Percentiles rank a stretch among this genome's conserved stretches.
These are phyloP conservation scores for Dryoscopus gambensis DNA, from an alignment of 2,113 vertebrate species.

Conservation along the genomic window DNA sequence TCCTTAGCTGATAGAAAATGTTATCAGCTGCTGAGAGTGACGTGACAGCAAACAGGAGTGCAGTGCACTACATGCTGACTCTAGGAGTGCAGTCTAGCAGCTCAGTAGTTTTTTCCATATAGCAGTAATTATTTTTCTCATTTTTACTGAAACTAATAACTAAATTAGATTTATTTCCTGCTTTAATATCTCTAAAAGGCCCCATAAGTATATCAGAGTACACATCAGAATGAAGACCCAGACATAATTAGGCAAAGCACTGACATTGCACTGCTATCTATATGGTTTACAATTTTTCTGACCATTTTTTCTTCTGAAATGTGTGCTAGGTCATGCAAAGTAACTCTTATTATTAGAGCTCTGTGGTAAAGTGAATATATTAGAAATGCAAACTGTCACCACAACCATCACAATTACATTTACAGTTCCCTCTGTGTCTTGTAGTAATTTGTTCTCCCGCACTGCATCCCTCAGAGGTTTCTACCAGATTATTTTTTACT, in stretches of 20 bases:
- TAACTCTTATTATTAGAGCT: neutral
- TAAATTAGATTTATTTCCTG: conserved; percentile 7
- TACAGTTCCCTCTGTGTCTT: conserved; percentile 51
- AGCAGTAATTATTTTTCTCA: neutral
- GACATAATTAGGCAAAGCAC: neutral
- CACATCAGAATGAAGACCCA: neutral
- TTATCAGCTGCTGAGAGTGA: neutral
- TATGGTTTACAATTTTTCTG: neutral
- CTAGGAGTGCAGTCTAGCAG: neutral
- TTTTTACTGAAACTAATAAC: neutral
- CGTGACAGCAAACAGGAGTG: neutral
- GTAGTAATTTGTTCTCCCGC: conserved; percentile 42
- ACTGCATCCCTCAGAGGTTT: conserved; percentile 30
- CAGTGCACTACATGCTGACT: neutral
- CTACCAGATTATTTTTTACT: conserved; percentile 54
- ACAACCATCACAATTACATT: conserved; percentile 54
- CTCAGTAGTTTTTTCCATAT: neutral
- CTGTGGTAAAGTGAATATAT: neutral
- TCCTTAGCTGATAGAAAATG: neutral
- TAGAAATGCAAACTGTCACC: conserved; percentile 50
- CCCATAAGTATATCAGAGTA: neutral
- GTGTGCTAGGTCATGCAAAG: neutral
- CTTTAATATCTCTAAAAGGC: neutral
- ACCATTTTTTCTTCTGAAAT: neutral
- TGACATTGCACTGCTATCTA: neutral